Conservation (phyloP, 2,888 invertebrate species). For the Drosophila barbarae region DNA sequence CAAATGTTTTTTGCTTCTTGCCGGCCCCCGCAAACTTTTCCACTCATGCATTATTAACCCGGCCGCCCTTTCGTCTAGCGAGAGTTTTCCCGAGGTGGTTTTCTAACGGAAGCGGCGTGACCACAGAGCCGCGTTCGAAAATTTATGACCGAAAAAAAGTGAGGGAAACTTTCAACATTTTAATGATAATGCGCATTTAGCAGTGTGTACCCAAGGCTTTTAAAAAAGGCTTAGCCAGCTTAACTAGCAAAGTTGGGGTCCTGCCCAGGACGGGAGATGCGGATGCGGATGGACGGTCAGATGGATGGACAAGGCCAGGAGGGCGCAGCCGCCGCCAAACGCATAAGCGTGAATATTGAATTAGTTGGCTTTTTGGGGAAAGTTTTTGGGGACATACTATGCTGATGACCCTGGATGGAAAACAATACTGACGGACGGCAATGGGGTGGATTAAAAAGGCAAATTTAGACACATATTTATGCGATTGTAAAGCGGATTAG, state of each 20-base stretch:
- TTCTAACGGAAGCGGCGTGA: slow-evolving; percentile 47
- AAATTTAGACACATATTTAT: slow-evolving; percentile 22
- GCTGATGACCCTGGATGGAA: slow-evolving; percentile 30
- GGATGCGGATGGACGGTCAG: slow-evolving; percentile 4
- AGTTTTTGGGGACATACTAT: slow-evolving; percentile 23
- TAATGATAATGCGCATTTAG: slow-evolving; percentile 77
- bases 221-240: slow-evolving; percentile 73
- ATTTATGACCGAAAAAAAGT: slow-evolving; percentile 59
- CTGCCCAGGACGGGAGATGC: slow-evolving; percentile 9
- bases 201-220: slow-evolving; percentile 70
- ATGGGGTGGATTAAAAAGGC: slow-evolving; percentile 1
- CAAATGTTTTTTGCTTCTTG: slow-evolving; percentile 31
- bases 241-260: slow-evolving; percentile 65
- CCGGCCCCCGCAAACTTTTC: slow-evolving; percentile 41
- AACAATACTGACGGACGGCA: slow-evolving; percentile 17
- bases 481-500: slow-evolving; percentile 16
- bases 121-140: slow-evolving; percentile 46
- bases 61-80: slow-evolving; percentile 9
- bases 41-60: slow-evolving; percentile 66
- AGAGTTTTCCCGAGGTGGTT: slow-evolving; percentile 42
- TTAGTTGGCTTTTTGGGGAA: slow-evolving; percentile 45
- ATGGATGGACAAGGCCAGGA: slow-evolving; percentile 7
- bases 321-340: slow-evolving; percentile 36
- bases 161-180: slow-evolving; percentile 67
- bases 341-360: slow-evolving; percentile 70